Percentiles rank a stretch among this genome's conserved stretches.
Conservation (phyloP, 2,797 vertebrate species). For the Clarias fuscus region DNA sequence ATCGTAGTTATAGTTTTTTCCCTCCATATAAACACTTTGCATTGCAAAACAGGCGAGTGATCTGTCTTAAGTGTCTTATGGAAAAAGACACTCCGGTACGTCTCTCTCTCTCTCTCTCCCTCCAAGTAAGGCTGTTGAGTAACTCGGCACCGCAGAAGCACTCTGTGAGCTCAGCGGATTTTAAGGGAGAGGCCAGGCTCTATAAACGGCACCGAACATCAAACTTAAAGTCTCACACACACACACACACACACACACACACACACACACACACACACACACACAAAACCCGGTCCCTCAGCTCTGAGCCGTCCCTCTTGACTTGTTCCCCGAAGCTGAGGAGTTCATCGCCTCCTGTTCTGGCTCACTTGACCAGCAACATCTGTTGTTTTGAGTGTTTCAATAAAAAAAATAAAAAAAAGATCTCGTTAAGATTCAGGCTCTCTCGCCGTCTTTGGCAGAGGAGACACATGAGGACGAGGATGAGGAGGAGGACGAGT, state of each 20-base stretch:
- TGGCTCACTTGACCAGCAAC: constrained; percentile 38
- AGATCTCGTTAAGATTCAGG: constrained; percentile 39
- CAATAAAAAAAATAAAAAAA: constrained; percentile 36
- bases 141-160: constrained; percentile 66
- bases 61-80: neutral
- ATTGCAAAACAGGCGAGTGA: too few species aligned
- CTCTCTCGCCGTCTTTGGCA: neutral
- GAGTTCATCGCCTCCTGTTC: constrained; percentile 24
- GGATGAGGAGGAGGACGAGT: neutral
- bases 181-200: constrained; percentile 63
- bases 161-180: constrained; percentile 68
- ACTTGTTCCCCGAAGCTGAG: constrained; percentile 48
- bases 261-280: neutral
- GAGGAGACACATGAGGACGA: neutral
- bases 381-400: constrained; percentile 52
- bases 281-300: neutral
- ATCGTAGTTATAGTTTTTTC: neutral
- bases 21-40: neutral
- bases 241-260: neutral
- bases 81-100: neutral
- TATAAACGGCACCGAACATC: constrained; percentile 69
- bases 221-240: constrained; percentile 50
- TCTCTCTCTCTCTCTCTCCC: constrained; percentile 26
- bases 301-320: constrained; percentile 6
- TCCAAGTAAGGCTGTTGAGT: constrained; percentile 64